A percentile compares a stretch with the other conserved stretches of the same genome.
Conservation (phyloP, 2,113 vertebrate species). For the Rhadina sibilatrix region DNA sequence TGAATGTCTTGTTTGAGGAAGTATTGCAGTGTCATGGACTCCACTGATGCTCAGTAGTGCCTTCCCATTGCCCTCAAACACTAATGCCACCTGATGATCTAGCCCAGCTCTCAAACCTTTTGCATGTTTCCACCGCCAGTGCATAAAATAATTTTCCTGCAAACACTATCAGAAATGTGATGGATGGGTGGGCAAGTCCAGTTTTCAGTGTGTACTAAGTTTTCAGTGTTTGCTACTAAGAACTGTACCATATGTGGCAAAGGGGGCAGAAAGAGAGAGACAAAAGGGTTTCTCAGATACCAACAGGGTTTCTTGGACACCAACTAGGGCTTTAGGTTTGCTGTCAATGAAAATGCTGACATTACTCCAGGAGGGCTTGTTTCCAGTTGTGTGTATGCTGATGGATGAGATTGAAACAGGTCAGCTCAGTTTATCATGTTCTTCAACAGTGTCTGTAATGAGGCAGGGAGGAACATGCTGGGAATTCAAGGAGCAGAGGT, state of each 20-base stretch:
- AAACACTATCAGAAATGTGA: background rate
- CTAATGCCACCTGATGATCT: background rate
- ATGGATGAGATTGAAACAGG: background rate
- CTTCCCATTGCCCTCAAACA: background rate
- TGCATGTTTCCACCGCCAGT: background rate
- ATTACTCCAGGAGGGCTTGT: background rate
- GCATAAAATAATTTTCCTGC: background rate
- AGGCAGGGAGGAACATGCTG: slow-evolving; percentile 1
- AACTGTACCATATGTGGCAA: background rate
- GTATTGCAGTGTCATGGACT: background rate
- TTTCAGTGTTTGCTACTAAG: background rate
- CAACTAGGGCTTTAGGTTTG: background rate
- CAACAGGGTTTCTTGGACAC: background rate
- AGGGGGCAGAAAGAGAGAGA: background rate
- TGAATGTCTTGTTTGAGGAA: background rate
- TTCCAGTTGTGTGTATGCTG: slow-evolving; percentile 17
- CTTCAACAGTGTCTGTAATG: slow-evolving; percentile 37
- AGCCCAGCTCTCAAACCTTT: background rate
- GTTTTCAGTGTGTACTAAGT: background rate
- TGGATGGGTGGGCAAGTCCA: background rate
- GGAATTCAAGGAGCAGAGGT: background rate
- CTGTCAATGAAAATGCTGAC: background rate
- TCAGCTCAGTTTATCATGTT: slow-evolving; percentile 14
- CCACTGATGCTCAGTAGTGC: background rate
- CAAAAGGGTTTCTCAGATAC: background rate